Percentiles rank a stretch among this genome's conserved stretches.
These are phyloP conservation scores for Hoplodrina ambigua DNA, from an alignment of 2,888 invertebrate genomes.

Conservation along the genomic window DNA sequence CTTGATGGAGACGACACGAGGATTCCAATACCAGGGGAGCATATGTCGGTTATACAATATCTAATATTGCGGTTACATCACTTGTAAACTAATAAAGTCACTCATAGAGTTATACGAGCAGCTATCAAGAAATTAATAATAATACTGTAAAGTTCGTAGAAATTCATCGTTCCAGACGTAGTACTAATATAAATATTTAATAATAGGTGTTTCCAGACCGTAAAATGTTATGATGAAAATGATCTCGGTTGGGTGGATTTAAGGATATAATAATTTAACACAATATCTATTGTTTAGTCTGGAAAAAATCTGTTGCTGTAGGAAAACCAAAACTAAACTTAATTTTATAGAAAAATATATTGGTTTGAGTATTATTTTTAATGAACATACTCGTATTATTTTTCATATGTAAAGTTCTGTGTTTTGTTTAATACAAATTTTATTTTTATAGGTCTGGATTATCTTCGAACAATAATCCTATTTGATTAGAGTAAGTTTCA, in stretches of 20 bases:
- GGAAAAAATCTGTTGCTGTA: neutral
- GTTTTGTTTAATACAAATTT: neutral
- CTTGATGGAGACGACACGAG: neutral
- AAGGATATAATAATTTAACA: neutral
- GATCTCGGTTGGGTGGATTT: neutral
- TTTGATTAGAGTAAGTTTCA: constrained; percentile 10
- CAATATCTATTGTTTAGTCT: neutral
- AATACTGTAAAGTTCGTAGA: constrained; percentile 10
- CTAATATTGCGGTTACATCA: neutral
- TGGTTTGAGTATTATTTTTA: too few relatives aligned
- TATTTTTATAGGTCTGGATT: neutral
- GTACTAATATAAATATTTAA: constrained; percentile 3
- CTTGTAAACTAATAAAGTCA: constrained; percentile 21
- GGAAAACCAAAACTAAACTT: neutral
- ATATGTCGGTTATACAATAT: constrained; percentile 1
- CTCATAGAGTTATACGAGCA: constrained; percentile 13
- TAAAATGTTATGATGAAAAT: constrained; percentile 14
- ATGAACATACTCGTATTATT: too few relatives aligned
- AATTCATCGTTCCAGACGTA: constrained; percentile 9
- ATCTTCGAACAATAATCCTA: constrained; percentile 1
- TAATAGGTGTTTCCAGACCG: constrained; percentile 4
- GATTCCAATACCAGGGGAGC: neutral
- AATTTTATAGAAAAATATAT: too few relatives aligned
- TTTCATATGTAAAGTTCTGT: neutral
- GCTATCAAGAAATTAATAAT: constrained; percentile 15